Conservation (phyloP, 2,113 vertebrate genomes). For the Fregata magnificens region DNA sequence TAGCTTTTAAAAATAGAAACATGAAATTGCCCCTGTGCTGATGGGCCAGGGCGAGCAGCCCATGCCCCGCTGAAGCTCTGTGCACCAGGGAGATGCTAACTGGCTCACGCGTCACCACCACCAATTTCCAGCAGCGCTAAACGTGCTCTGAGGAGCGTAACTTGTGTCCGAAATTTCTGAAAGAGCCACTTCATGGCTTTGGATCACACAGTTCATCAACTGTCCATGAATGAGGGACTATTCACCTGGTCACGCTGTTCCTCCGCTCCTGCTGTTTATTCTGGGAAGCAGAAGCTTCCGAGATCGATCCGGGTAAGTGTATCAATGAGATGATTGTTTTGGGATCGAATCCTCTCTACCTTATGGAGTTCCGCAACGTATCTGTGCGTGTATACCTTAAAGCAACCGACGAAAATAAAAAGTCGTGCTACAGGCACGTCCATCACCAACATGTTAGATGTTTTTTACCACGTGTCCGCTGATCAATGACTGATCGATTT, state of each 20-base stretch:
- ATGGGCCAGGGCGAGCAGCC: neutral
- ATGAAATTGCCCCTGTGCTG: neutral
- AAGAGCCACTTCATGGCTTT: neutral
- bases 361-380: neutral
- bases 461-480: neutral
- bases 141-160: neutral
- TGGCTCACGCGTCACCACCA: rapidly evolving
- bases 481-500: neutral
- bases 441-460: neutral
- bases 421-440: neutral
- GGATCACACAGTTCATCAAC: neutral
- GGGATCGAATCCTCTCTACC: neutral
- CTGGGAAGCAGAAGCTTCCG: neutral
- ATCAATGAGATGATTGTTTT: neutral
- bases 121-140: neutral
- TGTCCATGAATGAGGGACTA: neutral
- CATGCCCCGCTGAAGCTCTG: rapidly evolving
- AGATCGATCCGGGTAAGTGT: neutral
- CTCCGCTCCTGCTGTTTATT: neutral
- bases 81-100: neutral
- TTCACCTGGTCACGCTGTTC: neutral
- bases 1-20: neutral
- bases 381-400: rapidly evolving
- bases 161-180: neutral
- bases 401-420: neutral